phyloP scores from a whole-genome alignment of 2,113 vertebrate genomes.

The Trichomycterus rosablanca region DNA sequence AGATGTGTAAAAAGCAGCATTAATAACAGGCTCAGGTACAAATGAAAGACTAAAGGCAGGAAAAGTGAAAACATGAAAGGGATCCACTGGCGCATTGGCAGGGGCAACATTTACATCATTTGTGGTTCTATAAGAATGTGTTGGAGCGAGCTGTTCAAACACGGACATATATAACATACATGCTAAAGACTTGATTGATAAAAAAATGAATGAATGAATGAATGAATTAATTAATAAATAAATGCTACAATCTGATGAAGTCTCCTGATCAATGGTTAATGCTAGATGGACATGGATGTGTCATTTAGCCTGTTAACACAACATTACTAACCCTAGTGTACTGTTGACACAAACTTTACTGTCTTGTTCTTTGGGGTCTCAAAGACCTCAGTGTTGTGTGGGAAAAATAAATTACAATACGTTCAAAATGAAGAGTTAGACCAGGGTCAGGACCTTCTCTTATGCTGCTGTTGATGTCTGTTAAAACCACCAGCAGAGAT shows the following conservation, averaged over 20 bases:
- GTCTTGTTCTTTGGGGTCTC: too few species aligned
- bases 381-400: too few species aligned
- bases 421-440: too few species aligned
- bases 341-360: too few species aligned
- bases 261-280: background rate
- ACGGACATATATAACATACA: slow-evolving; percentile 31
- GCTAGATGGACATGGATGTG: background rate
- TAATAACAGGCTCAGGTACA: slow-evolving; percentile 47
- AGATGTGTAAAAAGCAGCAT: slow-evolving; percentile 49
- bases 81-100: slow-evolving; percentile 63
- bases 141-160: slow-evolving; percentile 52
- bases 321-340: too few species aligned
- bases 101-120: slow-evolving; percentile 59
- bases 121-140: slow-evolving; percentile 61
- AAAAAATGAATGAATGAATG: slow-evolving; percentile 7
- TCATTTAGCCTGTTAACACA: too few species aligned
- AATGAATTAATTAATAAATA: too few species aligned
- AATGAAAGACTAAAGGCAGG: slow-evolving; percentile 55
- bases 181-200: slow-evolving; percentile 37
- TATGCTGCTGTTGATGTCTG: too few species aligned
- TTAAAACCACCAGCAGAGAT: too few species aligned
- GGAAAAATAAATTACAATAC: too few species aligned
- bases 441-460: too few species aligned
- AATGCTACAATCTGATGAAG: background rate
- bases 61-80: slow-evolving; percentile 61